Evolutionary conservation across 2,888 invertebrate genomes (phyloP).

Genomic region (Meandrusa payeni): DNA sequence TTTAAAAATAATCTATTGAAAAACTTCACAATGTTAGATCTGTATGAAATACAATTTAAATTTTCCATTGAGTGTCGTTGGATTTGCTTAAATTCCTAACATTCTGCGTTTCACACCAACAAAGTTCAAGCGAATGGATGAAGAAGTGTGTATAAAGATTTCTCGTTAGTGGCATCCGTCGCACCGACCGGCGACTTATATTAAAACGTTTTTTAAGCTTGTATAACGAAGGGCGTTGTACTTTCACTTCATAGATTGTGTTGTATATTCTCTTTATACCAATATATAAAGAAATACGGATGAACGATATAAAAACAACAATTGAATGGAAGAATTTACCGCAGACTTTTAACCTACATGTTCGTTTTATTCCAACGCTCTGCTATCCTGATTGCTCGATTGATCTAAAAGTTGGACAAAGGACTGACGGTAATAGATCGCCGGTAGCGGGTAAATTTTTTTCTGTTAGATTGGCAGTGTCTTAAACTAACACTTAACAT

Average conservation of each 20-base stretch:
- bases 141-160: conserved; percentile 35
- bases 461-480: too few relatives aligned
- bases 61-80: background rate
- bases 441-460: background rate
- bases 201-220: conserved; percentile 37
- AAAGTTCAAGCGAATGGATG: conserved; percentile 11
- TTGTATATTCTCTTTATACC: too few relatives aligned
- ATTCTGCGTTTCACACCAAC: conserved; percentile 1
- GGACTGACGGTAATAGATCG: background rate
- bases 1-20: too few relatives aligned
- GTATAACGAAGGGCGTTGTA: conserved; percentile 31
- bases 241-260: background rate
- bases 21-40: too few relatives aligned
- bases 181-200: conserved; percentile 30
- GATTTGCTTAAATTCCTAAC: background rate
- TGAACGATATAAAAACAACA: too few relatives aligned
- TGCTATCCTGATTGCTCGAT: background rate
- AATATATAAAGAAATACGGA: too few relatives aligned
- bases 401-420: conserved; percentile 11
- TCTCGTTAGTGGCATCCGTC: conserved; percentile 47
- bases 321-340: background rate
- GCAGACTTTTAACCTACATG: conserved; percentile 7
- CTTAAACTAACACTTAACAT: too few relatives aligned
- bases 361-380: conserved; percentile 19
- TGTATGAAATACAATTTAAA: too few relatives aligned